A percentile compares a stretch with the other conserved stretches of the same genome.
phyloP scores from a whole-genome alignment of 2,113 vertebrate genomes.

The Fulmarus glacialis region DNA sequence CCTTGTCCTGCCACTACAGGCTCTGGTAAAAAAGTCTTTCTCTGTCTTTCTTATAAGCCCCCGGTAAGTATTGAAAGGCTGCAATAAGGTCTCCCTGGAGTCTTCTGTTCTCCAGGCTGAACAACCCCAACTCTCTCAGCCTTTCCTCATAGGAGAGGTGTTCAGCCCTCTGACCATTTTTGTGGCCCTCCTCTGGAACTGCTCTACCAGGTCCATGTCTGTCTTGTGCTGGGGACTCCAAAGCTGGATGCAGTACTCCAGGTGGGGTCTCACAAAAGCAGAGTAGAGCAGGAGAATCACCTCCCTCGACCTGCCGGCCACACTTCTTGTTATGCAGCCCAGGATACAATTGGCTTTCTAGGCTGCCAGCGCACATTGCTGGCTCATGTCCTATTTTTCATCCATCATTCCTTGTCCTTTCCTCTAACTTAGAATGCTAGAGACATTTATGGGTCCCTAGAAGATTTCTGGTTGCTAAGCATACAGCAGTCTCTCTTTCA shows the following conservation, averaged over 20 bases:
- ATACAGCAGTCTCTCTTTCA: neutral
- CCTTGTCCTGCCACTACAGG: neutral
- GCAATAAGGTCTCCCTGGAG: neutral
- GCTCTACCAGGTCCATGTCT: neutral
- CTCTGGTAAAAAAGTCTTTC: neutral
- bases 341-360: neutral
- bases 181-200: neutral
- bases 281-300: neutral
- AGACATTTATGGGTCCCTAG: neutral
- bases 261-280: neutral
- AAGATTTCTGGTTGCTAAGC: neutral
- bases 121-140: neutral
- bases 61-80: neutral
- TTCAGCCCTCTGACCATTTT: neutral
- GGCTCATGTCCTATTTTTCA: neutral
- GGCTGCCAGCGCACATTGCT: fast-evolving
- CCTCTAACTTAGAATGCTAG: neutral
- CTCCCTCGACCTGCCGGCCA: neutral
- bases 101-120: neutral
- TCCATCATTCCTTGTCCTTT: neutral
- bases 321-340: neutral
- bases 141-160: fast-evolving
- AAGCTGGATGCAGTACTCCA: neutral
- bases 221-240: neutral
- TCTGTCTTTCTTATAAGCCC: neutral